phyloP scores from a whole-genome alignment of 2,113 vertebrate genomes.

The Cebidichthys violaceus region DNA sequence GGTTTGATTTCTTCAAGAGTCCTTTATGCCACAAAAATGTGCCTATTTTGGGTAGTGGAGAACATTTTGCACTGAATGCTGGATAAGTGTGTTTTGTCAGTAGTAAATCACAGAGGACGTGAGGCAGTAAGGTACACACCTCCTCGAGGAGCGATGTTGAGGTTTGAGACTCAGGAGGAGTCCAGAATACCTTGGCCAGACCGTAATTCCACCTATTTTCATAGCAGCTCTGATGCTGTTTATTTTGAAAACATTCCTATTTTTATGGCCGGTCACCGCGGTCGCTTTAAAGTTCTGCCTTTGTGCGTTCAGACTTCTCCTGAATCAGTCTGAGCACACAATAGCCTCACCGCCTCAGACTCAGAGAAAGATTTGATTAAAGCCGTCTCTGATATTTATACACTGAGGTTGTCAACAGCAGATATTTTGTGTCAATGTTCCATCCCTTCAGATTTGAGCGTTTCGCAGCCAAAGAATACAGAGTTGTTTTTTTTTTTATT shows the following conservation, averaged over 20 bases:
- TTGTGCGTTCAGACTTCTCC: constrained; percentile 57
- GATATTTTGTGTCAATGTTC: constrained; percentile 42
- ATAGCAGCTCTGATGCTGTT: constrained; percentile 83
- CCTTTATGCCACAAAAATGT: constrained; percentile 50
- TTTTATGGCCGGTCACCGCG: constrained; percentile 88
- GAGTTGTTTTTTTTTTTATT: constrained; percentile 33
- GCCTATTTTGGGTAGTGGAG: constrained; percentile 53
- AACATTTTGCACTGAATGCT: constrained; percentile 28
- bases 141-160: constrained; percentile 66
- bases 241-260: constrained; percentile 96
- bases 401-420: constrained; percentile 35
- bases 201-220: constrained; percentile 76
- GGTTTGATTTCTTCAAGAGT: constrained; percentile 42
- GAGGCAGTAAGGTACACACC: constrained; percentile 68
- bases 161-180: constrained; percentile 70
- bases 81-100: constrained; percentile 73
- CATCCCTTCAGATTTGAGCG: not conserved
- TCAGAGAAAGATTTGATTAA: constrained; percentile 2
- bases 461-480: constrained; percentile 47
- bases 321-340: constrained; percentile 8
- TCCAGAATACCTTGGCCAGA: constrained; percentile 70
- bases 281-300: constrained; percentile 83
- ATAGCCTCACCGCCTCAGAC: constrained; percentile 18
- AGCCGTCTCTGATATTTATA: constrained; percentile 54
- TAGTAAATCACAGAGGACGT: constrained; percentile 67